Conservation (phyloP, 2,797 vertebrate species). For the Crocidura indochinensis region DNA sequence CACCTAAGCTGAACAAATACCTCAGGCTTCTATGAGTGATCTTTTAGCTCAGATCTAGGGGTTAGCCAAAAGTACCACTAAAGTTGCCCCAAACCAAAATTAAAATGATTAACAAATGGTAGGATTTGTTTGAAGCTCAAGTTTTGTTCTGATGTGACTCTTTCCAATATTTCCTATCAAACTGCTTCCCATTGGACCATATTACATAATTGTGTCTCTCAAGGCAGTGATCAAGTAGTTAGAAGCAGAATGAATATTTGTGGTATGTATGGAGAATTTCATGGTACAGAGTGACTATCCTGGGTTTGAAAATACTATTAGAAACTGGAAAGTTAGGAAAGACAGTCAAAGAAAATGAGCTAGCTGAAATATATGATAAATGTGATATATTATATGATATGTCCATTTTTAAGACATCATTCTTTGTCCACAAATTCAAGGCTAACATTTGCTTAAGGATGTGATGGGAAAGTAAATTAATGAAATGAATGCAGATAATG, state of each 20-base stretch:
- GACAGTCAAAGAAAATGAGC: conserved; percentile 1
- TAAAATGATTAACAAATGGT: background rate
- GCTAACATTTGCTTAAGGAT: conserved; percentile 37
- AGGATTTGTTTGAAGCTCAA: background rate
- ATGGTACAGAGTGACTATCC: background rate
- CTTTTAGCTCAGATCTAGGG: no score
- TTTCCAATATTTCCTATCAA: background rate
- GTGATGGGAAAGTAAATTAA: background rate
- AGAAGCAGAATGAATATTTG: background rate
- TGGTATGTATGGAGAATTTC: background rate
- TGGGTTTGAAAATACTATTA: background rate
- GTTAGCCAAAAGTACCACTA: no score
- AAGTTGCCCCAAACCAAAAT: no score
- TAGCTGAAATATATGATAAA: no score
- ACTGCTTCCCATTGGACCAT: background rate
- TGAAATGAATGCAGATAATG: background rate
- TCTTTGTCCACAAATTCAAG: background rate
- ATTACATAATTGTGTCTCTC: background rate
- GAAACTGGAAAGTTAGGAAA: background rate
- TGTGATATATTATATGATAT: no score
- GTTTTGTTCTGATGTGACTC: background rate
- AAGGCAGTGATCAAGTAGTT: accelerated
- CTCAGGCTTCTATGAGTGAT: no score
- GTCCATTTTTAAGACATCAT: background rate
- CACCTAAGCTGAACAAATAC: no score